Conservation (phyloP, 2,797 vertebrate species). For the Peromyscus attwateri region DNA sequence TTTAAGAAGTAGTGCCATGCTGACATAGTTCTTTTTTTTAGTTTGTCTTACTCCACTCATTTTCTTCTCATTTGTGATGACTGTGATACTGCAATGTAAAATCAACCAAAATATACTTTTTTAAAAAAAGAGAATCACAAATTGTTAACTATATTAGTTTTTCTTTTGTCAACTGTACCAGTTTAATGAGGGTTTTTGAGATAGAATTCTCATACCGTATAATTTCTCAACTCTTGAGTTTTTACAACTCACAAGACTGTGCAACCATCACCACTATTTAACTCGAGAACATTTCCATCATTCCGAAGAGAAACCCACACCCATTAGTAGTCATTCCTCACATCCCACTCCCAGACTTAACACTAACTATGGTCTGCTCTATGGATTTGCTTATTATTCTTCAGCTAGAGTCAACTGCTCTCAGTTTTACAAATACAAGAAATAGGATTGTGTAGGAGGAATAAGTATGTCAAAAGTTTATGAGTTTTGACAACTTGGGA, state of each 20-base stretch:
- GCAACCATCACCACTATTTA: background rate
- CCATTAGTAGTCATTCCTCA: background rate
- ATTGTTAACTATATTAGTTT: conserved; percentile 49
- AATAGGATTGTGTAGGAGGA: conserved; percentile 1
- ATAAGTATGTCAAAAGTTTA: background rate
- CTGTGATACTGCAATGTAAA: conserved; percentile 31
- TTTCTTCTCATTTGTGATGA: conserved; percentile 54
- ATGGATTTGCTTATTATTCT: background rate
- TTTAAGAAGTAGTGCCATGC: conserved; percentile 5
- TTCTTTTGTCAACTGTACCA: background rate
- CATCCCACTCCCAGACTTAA: background rate
- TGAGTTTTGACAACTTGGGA: background rate
- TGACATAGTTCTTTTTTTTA: background rate
- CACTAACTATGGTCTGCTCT: background rate
- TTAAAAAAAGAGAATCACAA: conserved; percentile 38
- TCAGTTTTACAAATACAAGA: background rate
- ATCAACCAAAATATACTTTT: conserved; percentile 42
- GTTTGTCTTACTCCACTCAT: conserved; percentile 33
- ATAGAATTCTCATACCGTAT: background rate
- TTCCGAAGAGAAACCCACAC: background rate
- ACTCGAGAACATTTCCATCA: background rate
- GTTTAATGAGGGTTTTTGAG: background rate
- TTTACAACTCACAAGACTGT: conserved; percentile 19
- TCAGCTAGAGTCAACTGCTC: background rate
- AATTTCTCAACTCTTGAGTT: conserved; percentile 4